A percentile compares a stretch with the other conserved stretches of the same genome.
These are phyloP conservation scores for Epirrhoe alternata DNA, from an alignment of 2,888 invertebrate genomes.

Conservation along the genomic window DNA sequence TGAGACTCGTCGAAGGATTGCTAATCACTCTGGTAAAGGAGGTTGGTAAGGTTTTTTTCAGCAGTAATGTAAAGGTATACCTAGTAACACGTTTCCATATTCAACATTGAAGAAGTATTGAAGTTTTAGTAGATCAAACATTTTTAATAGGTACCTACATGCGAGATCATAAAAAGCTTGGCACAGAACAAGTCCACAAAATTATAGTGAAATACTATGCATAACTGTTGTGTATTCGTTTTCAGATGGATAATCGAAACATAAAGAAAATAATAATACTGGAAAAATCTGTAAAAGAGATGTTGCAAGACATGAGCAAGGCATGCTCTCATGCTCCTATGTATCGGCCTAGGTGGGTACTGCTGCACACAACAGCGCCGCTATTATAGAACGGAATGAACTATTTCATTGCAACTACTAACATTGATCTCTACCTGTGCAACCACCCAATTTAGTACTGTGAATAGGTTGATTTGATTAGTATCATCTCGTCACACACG, in stretches of 20 bases:
- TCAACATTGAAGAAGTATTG: too few species aligned
- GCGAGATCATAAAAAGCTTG: too few species aligned
- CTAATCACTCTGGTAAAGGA: conserved; percentile 79
- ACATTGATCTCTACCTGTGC: too few species aligned
- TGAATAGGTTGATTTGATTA: not conserved
- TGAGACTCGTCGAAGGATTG: conserved; percentile 84
- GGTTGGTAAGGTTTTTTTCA: conserved; percentile 50
- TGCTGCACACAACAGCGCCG: too few species aligned
- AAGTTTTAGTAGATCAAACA: too few species aligned
- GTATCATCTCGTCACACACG: too few species aligned
- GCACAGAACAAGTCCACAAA: too few species aligned
- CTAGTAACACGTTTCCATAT: too few species aligned
- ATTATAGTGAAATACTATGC: not conserved
- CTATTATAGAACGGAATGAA: too few species aligned
- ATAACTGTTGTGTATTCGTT: not conserved
- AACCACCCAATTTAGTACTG: too few species aligned
- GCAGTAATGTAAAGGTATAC: conserved; percentile 18
- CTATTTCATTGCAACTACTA: too few species aligned
- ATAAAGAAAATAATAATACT: conserved; percentile 57
- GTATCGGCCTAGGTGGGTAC: conserved; percentile 53
- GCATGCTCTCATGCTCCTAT: conserved; percentile 50
- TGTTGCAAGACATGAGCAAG: conserved; percentile 54
- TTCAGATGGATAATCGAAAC: conserved; percentile 64
- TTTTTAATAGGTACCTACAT: too few species aligned
- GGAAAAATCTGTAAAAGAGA: conserved; percentile 52